Evolutionary conservation across 2,797 vertebrate genomes (phyloP).

Genomic region (Clarias pachynema): DNA sequence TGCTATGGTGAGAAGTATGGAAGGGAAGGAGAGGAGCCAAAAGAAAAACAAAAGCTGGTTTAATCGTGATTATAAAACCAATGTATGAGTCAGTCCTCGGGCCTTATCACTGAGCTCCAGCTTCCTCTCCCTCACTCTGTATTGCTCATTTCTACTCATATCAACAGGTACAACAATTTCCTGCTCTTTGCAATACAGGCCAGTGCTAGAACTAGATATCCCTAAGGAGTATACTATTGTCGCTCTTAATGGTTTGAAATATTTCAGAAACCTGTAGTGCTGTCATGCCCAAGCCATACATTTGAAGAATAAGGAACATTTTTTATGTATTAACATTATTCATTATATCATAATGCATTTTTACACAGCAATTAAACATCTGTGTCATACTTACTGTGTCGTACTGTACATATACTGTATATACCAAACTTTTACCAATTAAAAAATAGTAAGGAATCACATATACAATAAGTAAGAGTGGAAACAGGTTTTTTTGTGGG

Average conservation of each 20-base stretch:
- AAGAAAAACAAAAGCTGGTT: conserved; percentile 62
- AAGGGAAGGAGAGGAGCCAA: conserved; percentile 49
- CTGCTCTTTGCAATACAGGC: conserved; percentile 40
- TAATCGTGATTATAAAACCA: conserved; percentile 62
- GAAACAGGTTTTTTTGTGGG: not conserved
- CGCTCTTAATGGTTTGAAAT: conserved; percentile 27
- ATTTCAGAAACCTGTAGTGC: conserved; percentile 16
- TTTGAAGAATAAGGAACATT: not conserved
- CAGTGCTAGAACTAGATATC: conserved; percentile 27
- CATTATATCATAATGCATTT: not conserved
- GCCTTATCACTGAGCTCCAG: conserved; percentile 70
- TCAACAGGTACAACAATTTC: conserved; percentile 51
- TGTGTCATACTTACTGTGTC: not conserved
- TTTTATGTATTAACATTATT: not conserved
- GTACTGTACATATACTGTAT: not conserved
- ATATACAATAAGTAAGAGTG: not conserved
- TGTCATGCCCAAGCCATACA: conserved; percentile 9
- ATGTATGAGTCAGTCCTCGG: conserved; percentile 44
- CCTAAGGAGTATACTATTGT: conserved; percentile 40
- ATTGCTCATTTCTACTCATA: conserved; percentile 35
- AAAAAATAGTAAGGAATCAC: not conserved
- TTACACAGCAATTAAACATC: not conserved
- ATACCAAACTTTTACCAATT: not conserved
- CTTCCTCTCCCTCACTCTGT: conserved; percentile 59
- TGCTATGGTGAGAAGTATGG: conserved; percentile 54